Evolutionary conservation across 2,113 vertebrate genomes (phyloP).

Genomic region (Elgaria multicarinata): DNA sequence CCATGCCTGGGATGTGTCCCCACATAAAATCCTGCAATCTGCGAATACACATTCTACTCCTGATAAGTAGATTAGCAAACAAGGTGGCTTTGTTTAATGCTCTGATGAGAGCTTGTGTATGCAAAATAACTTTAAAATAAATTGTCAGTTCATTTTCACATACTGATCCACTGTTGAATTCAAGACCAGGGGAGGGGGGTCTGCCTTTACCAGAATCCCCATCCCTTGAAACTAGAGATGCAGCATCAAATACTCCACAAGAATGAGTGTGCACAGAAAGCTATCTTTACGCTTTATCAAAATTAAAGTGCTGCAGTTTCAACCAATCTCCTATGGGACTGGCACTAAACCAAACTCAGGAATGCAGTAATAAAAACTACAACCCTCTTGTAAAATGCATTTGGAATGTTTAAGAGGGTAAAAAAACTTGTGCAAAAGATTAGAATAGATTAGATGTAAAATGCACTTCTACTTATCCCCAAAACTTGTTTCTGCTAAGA

Average conservation of each 20-base stretch:
- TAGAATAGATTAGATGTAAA: conserved; percentile 2
- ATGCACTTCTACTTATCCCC: background rate
- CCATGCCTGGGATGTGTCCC: background rate
- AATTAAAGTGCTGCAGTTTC: background rate
- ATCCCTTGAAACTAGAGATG: background rate
- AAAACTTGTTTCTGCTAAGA: background rate
- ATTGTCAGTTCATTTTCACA: conserved; percentile 27
- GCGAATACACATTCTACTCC: conserved; percentile 29
- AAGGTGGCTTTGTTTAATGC: background rate
- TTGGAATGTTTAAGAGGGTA: background rate
- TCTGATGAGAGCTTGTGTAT: background rate
- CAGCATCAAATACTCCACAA: conserved; percentile 52
- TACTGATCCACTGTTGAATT: background rate
- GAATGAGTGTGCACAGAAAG: conserved; percentile 36
- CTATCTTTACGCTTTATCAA: background rate
- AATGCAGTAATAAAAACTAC: background rate
- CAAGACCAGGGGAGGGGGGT: background rate
- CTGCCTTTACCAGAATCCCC: background rate
- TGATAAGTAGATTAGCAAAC: background rate
- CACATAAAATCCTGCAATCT: conserved; percentile 2
- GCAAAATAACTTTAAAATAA: conserved; percentile 32
- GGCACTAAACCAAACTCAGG: background rate
- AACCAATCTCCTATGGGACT: background rate
- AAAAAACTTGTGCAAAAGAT: background rate
- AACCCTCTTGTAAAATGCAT: background rate